phyloP scores from a whole-genome alignment of 2,797 vertebrate genomes.

The Pyrocephalus nanus region DNA sequence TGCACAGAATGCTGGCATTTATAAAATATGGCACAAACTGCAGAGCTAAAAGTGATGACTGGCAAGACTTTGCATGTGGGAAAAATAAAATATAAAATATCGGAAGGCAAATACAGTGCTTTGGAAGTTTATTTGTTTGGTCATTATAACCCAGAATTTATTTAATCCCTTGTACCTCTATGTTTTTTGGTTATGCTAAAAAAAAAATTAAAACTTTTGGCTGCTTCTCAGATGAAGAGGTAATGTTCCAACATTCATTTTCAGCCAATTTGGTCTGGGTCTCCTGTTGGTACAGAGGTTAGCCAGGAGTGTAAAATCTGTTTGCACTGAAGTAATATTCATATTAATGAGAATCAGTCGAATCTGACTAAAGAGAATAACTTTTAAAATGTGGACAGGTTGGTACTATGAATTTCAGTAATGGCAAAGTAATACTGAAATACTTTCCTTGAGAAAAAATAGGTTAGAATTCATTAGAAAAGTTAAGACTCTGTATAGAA shows the following conservation, averaged over 20 bases:
- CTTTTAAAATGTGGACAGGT: background rate
- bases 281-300: background rate
- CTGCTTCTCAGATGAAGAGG: background rate
- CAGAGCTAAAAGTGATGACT: background rate
- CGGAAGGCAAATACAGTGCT: background rate
- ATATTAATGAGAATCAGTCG: background rate
- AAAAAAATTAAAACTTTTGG: background rate
- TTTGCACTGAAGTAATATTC: background rate
- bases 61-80: background rate
- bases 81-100: background rate
- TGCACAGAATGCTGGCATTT: background rate
- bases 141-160: background rate
- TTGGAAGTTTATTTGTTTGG: background rate
- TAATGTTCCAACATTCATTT: background rate
- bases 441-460: background rate
- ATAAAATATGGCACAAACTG: background rate
- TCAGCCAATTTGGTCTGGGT: background rate
- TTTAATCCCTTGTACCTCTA: background rate
- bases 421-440: background rate
- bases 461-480: background rate
- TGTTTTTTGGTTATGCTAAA: background rate
- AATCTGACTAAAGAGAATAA: background rate
- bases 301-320: background rate
- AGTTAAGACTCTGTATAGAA: background rate
- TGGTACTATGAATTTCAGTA: background rate